Percentiles rank a stretch among this genome's conserved stretches.
phyloP scores from a whole-genome alignment of 2,113 vertebrate genomes.

The Anguilla japonica region DNA sequence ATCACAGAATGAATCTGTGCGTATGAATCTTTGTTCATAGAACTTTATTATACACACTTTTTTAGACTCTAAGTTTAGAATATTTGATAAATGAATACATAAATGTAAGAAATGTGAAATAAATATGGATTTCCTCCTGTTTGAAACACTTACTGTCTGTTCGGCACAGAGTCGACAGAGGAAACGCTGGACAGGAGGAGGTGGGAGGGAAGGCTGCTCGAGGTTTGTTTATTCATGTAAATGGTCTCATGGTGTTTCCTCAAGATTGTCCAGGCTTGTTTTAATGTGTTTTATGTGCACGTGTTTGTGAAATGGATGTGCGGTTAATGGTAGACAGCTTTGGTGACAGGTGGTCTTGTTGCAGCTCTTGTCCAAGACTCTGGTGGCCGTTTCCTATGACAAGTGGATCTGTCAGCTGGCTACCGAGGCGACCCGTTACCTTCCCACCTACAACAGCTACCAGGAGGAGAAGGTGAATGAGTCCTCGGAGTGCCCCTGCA shows the following conservation, averaged over 20 bases:
- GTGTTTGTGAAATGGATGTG: not conserved
- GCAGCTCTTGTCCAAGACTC: constrained; percentile 80
- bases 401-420: constrained; percentile 76
- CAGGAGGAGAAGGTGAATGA: constrained; percentile 77
- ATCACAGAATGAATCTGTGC: not conserved
- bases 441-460: constrained; percentile 70
- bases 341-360: not conserved
- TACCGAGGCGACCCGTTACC: constrained; percentile 78
- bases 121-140: no score
- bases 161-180: constrained; percentile 67
- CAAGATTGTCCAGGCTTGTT: not conserved
- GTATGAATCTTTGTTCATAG: not conserved
- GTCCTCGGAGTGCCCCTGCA: not conserved
- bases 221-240: constrained; percentile 60
- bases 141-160: not conserved
- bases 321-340: not conserved
- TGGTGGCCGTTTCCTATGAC: constrained; percentile 68
- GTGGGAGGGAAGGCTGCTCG: constrained; percentile 80
- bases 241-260: not conserved
- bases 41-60: no score
- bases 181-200: constrained; percentile 69
- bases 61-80: no score
- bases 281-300: not conserved
- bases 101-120: no score
- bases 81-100: no score